phyloP scores from a whole-genome alignment of 1,140 invertebrate genomes.

The Drosophila subpulchrella region DNA sequence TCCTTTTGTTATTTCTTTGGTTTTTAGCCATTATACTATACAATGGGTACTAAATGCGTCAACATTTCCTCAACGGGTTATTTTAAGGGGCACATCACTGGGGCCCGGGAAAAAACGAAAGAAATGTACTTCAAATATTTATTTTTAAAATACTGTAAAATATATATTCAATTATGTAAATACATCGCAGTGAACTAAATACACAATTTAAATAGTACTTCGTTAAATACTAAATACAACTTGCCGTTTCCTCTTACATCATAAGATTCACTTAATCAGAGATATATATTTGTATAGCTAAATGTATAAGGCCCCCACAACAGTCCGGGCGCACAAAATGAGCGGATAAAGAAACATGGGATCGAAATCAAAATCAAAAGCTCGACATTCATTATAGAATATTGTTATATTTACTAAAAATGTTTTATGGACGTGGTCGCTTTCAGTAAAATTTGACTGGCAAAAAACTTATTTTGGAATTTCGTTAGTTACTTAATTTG shows the following conservation, averaged over 20 bases:
- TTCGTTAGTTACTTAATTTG: conserved; percentile 58
- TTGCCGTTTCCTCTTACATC: conserved; percentile 56
- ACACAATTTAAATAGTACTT: conserved; percentile 68
- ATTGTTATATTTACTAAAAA: conserved; percentile 53
- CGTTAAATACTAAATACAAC: conserved; percentile 75
- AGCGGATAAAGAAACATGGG: conserved; percentile 34
- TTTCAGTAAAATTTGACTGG: conserved; percentile 57
- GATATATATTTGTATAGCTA: conserved; percentile 45
- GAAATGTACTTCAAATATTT: conserved; percentile 48
- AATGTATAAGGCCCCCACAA: conserved; percentile 41
- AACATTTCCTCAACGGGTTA: too few species aligned
- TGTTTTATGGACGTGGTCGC: conserved; percentile 63
- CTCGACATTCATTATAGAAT: conserved; percentile 44
- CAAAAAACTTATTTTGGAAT: conserved; percentile 57
- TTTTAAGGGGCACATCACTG: too few species aligned
- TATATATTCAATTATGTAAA: conserved; percentile 74
- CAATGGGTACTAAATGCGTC: too few species aligned
- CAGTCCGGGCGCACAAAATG: conserved; percentile 48
- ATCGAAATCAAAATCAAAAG: conserved; percentile 23
- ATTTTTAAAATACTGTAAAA: conserved; percentile 81
- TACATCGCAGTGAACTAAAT: conserved; percentile 64
- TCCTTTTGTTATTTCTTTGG: too few species aligned
- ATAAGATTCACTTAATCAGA: conserved; percentile 62
- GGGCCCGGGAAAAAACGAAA: neutral
- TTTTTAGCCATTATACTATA: too few species aligned